Percentiles rank a stretch among this genome's conserved stretches.
These are phyloP conservation scores for Typhlomys cinereus DNA, from an alignment of 2,113 vertebrate species.

Conservation along the genomic window DNA sequence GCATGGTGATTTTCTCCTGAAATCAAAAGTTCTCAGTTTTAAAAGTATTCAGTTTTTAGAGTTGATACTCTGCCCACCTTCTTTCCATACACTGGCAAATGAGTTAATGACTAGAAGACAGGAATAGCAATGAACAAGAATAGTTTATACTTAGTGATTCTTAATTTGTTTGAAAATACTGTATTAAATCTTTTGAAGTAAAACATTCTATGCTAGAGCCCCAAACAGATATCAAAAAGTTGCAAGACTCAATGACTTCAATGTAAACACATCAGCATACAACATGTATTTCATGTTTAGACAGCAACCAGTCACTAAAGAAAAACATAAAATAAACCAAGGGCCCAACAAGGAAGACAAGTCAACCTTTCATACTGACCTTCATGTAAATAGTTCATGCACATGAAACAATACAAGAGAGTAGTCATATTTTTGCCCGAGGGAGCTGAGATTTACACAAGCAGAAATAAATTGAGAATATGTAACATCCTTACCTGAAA, in stretches of 20 bases:
- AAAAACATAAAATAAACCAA: slow-evolving; percentile 28
- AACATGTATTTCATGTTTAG: slow-evolving; percentile 82
- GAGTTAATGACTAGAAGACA: slow-evolving; percentile 80
- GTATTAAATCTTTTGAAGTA: slow-evolving; percentile 82
- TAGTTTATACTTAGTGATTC: slow-evolving; percentile 85
- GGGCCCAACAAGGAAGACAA: slow-evolving; percentile 24
- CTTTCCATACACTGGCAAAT: slow-evolving; percentile 61
- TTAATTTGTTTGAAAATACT: slow-evolving; percentile 84
- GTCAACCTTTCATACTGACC: slow-evolving; percentile 49
- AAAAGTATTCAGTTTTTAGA: slow-evolving; percentile 32
- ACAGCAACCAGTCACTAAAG: slow-evolving; percentile 71
- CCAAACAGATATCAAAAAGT: slow-evolving; percentile 79
- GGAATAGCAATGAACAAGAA: slow-evolving; percentile 88
- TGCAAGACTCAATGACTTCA: slow-evolving; percentile 79
- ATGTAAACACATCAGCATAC: slow-evolving; percentile 80
- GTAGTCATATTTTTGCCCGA: slow-evolving; percentile 58
- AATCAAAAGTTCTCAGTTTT: neutral
- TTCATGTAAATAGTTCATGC: slow-evolving; percentile 57
- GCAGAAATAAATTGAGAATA: slow-evolving; percentile 36
- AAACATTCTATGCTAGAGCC: slow-evolving; percentile 79
- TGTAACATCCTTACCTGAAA: slow-evolving; percentile 88
- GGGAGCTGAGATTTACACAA: slow-evolving; percentile 55
- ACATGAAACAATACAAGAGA: slow-evolving; percentile 58
- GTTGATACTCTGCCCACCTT: slow-evolving; percentile 78
- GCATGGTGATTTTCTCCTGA: neutral